Percentiles rank a stretch among this genome's conserved stretches.
Conservation (phyloP, 1,140 invertebrate species). For the Nebria ingens region DNA sequence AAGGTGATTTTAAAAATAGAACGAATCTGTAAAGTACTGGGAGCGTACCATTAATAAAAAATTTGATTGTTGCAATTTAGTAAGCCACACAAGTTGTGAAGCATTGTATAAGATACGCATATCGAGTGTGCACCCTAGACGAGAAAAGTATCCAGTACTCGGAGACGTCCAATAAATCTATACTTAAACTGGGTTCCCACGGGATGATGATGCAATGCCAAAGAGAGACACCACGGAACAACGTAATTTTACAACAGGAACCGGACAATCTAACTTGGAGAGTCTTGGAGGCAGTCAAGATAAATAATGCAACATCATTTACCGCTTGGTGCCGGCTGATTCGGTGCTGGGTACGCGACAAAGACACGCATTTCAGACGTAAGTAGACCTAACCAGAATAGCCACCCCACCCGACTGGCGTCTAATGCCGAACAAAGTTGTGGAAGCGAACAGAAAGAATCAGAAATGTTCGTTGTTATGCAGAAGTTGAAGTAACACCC, state of each 20-base stretch:
- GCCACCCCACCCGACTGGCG: background rate
- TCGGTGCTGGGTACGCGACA: background rate
- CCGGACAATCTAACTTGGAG: slow-evolving; percentile 1
- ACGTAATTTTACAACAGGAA: background rate
- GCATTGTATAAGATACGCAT: too few relatives aligned
- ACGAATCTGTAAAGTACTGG: too few relatives aligned
- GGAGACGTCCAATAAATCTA: background rate
- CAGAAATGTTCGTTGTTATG: too few relatives aligned
- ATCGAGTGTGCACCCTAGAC: background rate
- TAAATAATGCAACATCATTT: slow-evolving; percentile 9
- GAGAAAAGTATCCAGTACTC: background rate
- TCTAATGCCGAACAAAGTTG: too few relatives aligned
- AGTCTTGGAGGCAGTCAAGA: background rate
- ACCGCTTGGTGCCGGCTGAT: background rate
- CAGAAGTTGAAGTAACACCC: too few relatives aligned
- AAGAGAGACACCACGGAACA: background rate
- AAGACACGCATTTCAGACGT: background rate
- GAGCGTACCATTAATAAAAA: too few relatives aligned
- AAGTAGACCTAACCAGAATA: background rate
- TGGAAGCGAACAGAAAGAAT: too few relatives aligned
- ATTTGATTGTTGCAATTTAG: too few relatives aligned
- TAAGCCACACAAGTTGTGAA: too few relatives aligned
- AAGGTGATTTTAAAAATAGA: too few relatives aligned
- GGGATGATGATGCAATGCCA: background rate
- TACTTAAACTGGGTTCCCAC: background rate